Evolutionary conservation across 2,888 invertebrate genomes (phyloP), one percentile per base, ranked within the genome.

Genomic region (Caenorhabditis uteleia): DNA sequence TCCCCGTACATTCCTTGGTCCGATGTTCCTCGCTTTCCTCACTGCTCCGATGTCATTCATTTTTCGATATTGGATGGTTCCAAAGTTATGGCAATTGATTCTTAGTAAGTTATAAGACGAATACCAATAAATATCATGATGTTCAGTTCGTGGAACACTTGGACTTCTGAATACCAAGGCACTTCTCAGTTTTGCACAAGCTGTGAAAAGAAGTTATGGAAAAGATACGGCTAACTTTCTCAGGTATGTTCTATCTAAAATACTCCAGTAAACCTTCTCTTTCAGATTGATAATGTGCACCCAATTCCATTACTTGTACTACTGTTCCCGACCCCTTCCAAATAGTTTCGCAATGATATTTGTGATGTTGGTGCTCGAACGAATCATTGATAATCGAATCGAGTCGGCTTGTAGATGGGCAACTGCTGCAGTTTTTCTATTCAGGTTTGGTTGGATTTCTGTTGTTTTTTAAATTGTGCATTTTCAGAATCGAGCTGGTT

Each of bases 241-340:
- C 7, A 68, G 72, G 61, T 62, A 18, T 2, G 49, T 20, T 38
- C 27, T 18, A 8, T 27, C n/a, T n/a, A n/a, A n/a, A n/a, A n/a
- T n/a, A n/a, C n/a, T n/a, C n/a, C n/a, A n/a, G n/a, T n/a, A n/a
- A 21, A 42, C 16, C 14, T 48, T 8, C 12, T 39, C 1, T 44
- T 38, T 31, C 44, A 68, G 70, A 12, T 47, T 86, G 3, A 75
- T 97, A 56, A 93, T 92, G 2, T 88, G 90, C 20, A 90, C 93
- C 1, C 98, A 99, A 85, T 98, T 95, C 85, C 98, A 99, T 86
- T 93, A 97, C 83, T 90, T 95, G 88, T 99, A 93, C 85, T 98
- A 98, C 84, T 88, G 92, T 85, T 92, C 92, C 79, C 88, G 98
- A 61, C 90, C 95, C 12, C 87, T 98, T 78, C 97, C 98, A 53